Percentiles rank a stretch among this genome's conserved stretches.
These are phyloP conservation scores for Erpobdella octoculata DNA, from an alignment of 2,888 invertebrate genomes.

Conservation along the genomic window DNA sequence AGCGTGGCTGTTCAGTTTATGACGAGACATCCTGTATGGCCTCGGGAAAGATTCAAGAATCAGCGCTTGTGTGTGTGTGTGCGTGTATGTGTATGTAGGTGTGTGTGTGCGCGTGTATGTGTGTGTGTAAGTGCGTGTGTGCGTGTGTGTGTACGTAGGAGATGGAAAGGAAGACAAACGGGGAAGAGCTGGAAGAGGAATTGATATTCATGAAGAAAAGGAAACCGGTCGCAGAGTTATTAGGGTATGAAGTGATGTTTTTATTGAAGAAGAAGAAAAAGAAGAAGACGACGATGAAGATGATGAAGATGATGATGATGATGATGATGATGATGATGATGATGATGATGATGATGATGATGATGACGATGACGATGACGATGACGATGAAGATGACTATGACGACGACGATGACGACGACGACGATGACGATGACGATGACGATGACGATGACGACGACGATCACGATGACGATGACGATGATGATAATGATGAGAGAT, in stretches of 20 bases:
- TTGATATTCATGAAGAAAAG: no score
- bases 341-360: slow-evolving; percentile 13
- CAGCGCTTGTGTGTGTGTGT: no score
- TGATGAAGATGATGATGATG: slow-evolving; percentile 15
- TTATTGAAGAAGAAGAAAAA: not conserved
- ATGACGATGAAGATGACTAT: slow-evolving; percentile 17
- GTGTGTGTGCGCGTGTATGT: no score
- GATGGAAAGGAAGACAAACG: no score
- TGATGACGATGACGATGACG: not conserved
- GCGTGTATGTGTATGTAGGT: no score
- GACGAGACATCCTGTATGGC: no score
- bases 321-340: slow-evolving; percentile 15
- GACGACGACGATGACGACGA: slow-evolving; percentile 12
- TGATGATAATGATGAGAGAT: not conserved
- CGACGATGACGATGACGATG: slow-evolving; percentile 4
- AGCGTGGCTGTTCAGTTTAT: no score
- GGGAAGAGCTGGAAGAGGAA: no score
- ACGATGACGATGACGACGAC: not conserved
- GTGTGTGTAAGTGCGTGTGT: no score
- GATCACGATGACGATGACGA: not conserved
- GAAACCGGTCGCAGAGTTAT: no score
- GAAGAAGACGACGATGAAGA: slow-evolving; percentile 10
- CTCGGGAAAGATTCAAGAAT: no score
- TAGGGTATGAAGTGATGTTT: not conserved
- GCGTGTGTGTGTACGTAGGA: no score